Percentiles rank a stretch among this genome's conserved stretches.
These are phyloP conservation scores for Globia sparganii DNA, from an alignment of 2,888 invertebrate species.

Conservation along the genomic window DNA sequence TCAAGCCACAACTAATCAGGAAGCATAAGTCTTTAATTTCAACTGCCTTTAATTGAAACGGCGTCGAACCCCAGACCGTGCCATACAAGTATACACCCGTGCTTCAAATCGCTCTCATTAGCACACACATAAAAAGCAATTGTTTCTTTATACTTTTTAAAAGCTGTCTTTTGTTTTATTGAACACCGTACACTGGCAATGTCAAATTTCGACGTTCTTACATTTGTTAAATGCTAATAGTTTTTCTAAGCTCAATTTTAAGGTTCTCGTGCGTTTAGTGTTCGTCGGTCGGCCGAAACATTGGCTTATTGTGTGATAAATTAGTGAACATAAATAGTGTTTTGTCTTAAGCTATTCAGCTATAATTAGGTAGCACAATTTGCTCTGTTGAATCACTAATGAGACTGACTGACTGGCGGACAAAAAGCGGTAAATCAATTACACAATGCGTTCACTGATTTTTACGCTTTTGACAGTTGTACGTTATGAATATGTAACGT, in stretches of 20 bases:
- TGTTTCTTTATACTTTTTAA: slow-evolving; percentile 85
- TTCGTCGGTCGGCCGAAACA: slow-evolving; percentile 82
- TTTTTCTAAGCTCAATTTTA: slow-evolving; percentile 86
- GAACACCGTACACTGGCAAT: slow-evolving; percentile 80
- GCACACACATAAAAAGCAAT: slow-evolving; percentile 84
- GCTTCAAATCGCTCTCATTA: slow-evolving; percentile 74
- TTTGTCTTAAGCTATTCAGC: slow-evolving; percentile 87
- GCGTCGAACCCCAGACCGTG: slow-evolving; percentile 54
- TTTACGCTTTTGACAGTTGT: slow-evolving; percentile 74
- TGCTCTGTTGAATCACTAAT: slow-evolving; percentile 88
- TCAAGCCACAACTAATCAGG: slow-evolving; percentile 58
- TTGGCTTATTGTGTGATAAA: slow-evolving; percentile 88
- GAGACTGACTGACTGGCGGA: slow-evolving; percentile 80
- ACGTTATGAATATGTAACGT: slow-evolving; percentile 72
- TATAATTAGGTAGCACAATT: slow-evolving; percentile 90
- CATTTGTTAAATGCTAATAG: slow-evolving; percentile 83
- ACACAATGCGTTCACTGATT: slow-evolving; percentile 78
- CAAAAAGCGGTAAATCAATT: slow-evolving; percentile 88
- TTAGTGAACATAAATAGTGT: slow-evolving; percentile 89
- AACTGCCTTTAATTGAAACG: slow-evolving; percentile 69
- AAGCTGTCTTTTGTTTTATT: slow-evolving; percentile 79
- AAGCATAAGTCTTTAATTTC: slow-evolving; percentile 57
- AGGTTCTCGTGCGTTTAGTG: slow-evolving; percentile 77
- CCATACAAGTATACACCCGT: slow-evolving; percentile 55
- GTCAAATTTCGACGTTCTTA: slow-evolving; percentile 78